A percentile compares a stretch with the other conserved stretches of the same genome.
phyloP scores from a whole-genome alignment of 2,113 vertebrate genomes.

The Oryzias curvinotus region DNA sequence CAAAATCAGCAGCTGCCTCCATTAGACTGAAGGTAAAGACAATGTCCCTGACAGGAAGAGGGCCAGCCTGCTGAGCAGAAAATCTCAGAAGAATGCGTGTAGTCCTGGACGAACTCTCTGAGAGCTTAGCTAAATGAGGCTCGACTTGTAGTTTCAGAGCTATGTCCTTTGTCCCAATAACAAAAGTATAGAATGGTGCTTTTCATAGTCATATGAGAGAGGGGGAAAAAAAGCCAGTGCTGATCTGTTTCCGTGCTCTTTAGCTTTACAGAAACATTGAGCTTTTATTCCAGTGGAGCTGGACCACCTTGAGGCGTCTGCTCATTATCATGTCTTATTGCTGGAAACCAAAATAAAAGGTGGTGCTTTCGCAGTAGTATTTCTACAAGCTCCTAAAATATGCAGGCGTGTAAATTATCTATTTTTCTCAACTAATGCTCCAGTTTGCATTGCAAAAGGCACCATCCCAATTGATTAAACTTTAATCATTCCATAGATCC shows the following conservation, averaged over 20 bases:
- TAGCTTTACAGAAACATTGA: constrained; percentile 45
- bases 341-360: constrained; percentile 5
- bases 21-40: constrained; percentile 49
- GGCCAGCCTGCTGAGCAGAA: constrained; percentile 58
- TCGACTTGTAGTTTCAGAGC: constrained; percentile 59
- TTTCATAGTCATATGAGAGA: constrained; percentile 64
- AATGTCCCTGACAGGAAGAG: constrained; percentile 54
- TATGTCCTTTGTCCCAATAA: constrained; percentile 58
- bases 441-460: constrained; percentile 53
- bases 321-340: neutral
- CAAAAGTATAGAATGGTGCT: constrained; percentile 47
- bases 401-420: neutral
- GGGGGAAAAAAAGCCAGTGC: constrained; percentile 15
- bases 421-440: constrained; percentile 12
- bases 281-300: constrained; percentile 41
- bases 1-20: constrained; percentile 56
- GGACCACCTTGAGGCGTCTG: constrained; percentile 45
- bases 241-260: constrained; percentile 26
- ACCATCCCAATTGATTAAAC: constrained; percentile 46
- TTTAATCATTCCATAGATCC: constrained; percentile 45
- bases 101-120: constrained; percentile 52
- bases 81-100: constrained; percentile 70
- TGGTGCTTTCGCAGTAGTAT: constrained; percentile 1
- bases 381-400: constrained; percentile 9
- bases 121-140: constrained; percentile 65